A percentile compares a stretch with the other conserved stretches of the same genome.
phyloP scores from a whole-genome alignment of 2,888 invertebrate species.

The Heliconius erato region DNA sequence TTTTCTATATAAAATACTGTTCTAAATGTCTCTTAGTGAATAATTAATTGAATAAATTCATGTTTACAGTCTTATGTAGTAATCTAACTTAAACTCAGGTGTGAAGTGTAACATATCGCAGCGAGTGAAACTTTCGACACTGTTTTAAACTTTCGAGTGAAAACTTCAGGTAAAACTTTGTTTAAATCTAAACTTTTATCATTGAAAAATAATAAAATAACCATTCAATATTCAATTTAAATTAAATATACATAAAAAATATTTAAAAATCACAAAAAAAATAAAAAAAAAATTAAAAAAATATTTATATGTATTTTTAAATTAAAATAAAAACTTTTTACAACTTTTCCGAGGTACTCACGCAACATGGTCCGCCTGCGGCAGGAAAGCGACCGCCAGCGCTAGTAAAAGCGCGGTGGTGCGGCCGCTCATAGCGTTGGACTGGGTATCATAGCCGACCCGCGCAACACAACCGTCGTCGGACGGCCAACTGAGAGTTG shows the following conservation, averaged over 20 bases:
- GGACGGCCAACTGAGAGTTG: constrained; percentile 66
- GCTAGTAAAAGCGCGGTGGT: constrained; percentile 85
- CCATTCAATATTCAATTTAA: too few relatives aligned
- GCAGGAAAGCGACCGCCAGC: constrained; percentile 86
- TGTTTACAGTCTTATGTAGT: neutral
- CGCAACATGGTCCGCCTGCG: constrained; percentile 87
- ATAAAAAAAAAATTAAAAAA: neutral
- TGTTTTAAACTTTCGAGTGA: constrained; percentile 22
- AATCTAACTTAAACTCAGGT: neutral
- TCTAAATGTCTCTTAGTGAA: neutral
- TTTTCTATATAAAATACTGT: neutral
- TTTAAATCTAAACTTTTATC: neutral
- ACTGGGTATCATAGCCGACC: constrained; percentile 75
- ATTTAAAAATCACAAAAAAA: neutral
- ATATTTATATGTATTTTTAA: neutral
- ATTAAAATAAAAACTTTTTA: neutral
- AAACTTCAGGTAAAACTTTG: neutral
- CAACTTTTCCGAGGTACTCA: constrained; percentile 75
- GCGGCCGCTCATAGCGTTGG: constrained; percentile 83
- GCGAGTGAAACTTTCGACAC: constrained; percentile 4
- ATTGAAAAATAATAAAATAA: neutral
- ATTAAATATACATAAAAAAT: neutral
- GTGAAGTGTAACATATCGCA: neutral
- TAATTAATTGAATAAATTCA: neutral
- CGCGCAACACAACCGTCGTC: constrained; percentile 71